phyloP scores from a whole-genome alignment of 1,140 invertebrate species.

The Nixonia krombeini region DNA sequence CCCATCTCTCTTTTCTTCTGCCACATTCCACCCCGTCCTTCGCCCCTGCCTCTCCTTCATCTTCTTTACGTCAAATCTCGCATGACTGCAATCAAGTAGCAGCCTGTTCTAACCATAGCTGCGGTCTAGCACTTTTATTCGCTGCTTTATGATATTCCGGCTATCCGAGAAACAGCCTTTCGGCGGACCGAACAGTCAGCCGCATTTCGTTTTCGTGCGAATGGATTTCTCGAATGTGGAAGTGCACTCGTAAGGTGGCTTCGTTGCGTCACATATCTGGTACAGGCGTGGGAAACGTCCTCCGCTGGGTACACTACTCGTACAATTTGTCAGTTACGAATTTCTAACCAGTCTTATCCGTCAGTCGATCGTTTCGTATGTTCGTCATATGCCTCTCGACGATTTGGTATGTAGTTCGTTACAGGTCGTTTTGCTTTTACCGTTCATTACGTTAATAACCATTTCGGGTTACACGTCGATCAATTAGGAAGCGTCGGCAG shows the following conservation, averaged over 20 bases:
- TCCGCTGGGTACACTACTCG: too few relatives aligned
- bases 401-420: conserved; percentile 40
- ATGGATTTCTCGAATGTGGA: too few relatives aligned
- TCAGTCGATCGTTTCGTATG: neutral
- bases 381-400: neutral
- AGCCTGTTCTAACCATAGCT: conserved; percentile 6
- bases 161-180: too few relatives aligned
- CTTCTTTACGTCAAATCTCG: conserved; percentile 31
- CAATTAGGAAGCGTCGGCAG: conserved; percentile 41
- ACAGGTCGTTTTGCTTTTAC: conserved; percentile 32
- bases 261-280: too few relatives aligned
- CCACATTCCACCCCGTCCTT: neutral
- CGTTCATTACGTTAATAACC: conserved; percentile 54
- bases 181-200: too few relatives aligned
- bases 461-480: conserved; percentile 53
- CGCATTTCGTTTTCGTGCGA: too few relatives aligned
- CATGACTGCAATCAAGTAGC: conserved; percentile 48
- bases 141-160: too few relatives aligned
- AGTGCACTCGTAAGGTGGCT: too few relatives aligned
- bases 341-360: too few relatives aligned
- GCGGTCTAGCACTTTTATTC: too few relatives aligned
- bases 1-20: conserved; percentile 10
- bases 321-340: too few relatives aligned
- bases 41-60: conserved; percentile 6
- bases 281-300: too few relatives aligned